These are phyloP conservation scores for Sarotherodon lohbergeri DNA, from an alignment of 2,113 vertebrate genomes.

Conservation along the genomic window DNA sequence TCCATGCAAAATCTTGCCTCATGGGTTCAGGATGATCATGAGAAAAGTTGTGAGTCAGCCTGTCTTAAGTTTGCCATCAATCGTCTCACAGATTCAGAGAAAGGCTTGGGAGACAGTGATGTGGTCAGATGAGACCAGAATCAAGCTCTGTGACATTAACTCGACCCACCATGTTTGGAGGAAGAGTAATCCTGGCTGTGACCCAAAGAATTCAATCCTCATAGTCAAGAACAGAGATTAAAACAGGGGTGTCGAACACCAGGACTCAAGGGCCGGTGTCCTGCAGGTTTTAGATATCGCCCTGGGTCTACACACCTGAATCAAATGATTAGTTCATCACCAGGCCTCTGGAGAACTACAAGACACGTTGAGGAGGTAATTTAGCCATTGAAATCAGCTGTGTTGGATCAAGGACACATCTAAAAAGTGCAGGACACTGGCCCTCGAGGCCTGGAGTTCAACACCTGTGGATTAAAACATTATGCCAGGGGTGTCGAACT, in stretches of 20 bases:
- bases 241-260: rapidly evolving
- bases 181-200: neutral
- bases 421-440: neutral
- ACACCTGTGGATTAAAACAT: too few species aligned
- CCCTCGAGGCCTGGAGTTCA: too few species aligned
- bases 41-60: neutral
- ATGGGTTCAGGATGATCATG: neutral
- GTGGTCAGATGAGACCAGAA: neutral
- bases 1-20: neutral
- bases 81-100: neutral
- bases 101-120: neutral
- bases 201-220: neutral
- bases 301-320: neutral
- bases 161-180: neutral
- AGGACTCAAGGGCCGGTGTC: rapidly evolving
- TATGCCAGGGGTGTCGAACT: too few species aligned
- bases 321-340: neutral
- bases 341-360: neutral
- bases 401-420: neutral
- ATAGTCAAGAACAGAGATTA: neutral
- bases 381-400: neutral
- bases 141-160: neutral
- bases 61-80: rapidly evolving
- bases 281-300: neutral
- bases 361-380: rapidly evolving